These are phyloP conservation scores for Drosophila fuyamai DNA, from an alignment of 1,140 invertebrate genomes.

Conservation along the genomic window DNA sequence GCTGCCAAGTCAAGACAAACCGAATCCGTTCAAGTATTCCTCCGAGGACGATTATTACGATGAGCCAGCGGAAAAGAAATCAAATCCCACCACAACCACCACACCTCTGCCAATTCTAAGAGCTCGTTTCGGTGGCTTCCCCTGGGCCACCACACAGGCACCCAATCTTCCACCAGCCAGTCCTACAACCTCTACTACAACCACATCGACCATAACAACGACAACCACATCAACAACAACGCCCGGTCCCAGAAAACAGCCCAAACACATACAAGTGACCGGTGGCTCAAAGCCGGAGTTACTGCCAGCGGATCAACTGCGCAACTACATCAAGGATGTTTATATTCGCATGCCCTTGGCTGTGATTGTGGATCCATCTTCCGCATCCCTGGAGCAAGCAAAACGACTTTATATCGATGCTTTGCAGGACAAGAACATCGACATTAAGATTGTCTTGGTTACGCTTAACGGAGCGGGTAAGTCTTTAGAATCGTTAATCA, in stretches of 20 bases:
- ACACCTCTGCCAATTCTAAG: constrained; percentile 31
- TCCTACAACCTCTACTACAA: constrained; percentile 22
- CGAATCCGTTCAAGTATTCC: constrained; percentile 45
- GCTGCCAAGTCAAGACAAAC: constrained; percentile 34
- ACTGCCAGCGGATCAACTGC: constrained; percentile 81
- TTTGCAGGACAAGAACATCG: constrained; percentile 76
- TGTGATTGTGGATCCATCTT: constrained; percentile 85
- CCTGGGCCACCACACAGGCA: constrained; percentile 39
- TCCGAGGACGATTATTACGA: constrained; percentile 65
- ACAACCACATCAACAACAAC: constrained; percentile 48
- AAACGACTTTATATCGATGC: constrained; percentile 85
- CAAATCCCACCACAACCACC: constrained; percentile 8
- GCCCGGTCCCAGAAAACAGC: constrained; percentile 51
- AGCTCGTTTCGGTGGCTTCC: constrained; percentile 55
- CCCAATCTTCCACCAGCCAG: constrained; percentile 21
- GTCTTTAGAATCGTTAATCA: background rate
- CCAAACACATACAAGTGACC: constrained; percentile 63
- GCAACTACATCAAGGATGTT: constrained; percentile 86
- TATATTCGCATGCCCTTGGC: constrained; percentile 86
- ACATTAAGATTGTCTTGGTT: constrained; percentile 82
- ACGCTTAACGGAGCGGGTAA: constrained; percentile 80
- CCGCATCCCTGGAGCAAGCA: constrained; percentile 85
- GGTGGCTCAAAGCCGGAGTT: constrained; percentile 59
- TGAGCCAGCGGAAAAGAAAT: constrained; percentile 34
- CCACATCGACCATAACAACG: constrained; percentile 35